Conservation (phyloP, 2,797 vertebrate genomes). For the Dipus sagitta region DNA sequence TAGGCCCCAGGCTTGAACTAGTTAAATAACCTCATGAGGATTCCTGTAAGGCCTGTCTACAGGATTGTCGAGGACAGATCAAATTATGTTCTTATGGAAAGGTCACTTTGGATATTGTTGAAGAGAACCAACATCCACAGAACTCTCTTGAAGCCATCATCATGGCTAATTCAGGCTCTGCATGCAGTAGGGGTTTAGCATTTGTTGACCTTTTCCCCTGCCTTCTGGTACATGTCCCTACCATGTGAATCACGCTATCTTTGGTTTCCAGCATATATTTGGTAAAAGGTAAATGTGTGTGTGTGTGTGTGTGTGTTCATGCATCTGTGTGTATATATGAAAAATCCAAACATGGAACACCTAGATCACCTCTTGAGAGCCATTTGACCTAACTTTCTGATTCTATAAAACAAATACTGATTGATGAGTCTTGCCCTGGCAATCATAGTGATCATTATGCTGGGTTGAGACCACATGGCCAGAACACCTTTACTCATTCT, state of each 20-base stretch:
- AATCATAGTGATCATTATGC: neutral
- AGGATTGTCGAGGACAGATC: neutral
- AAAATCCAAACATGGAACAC: neutral
- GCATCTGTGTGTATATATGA: neutral
- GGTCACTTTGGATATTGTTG: neutral
- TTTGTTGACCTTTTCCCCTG: neutral
- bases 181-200: neutral
- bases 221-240: neutral
- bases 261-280: neutral
- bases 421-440: neutral
- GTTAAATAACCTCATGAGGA: neutral
- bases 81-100: constrained; percentile 8
- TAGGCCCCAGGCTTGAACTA: neutral
- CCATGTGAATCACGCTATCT: neutral
- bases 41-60: neutral
- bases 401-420: neutral
- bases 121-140: constrained; percentile 13
- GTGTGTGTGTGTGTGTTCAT: neutral
- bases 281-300: neutral
- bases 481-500: constrained; percentile 45
- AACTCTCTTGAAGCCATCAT: neutral
- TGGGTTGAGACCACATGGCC: constrained; percentile 18
- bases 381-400: constrained; percentile 17
- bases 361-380: neutral
- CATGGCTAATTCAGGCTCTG: neutral